Percentiles rank a stretch among this genome's conserved stretches.
phyloP scores from a whole-genome alignment of 2,888 invertebrate genomes.

The Rhagonycha lutea region DNA sequence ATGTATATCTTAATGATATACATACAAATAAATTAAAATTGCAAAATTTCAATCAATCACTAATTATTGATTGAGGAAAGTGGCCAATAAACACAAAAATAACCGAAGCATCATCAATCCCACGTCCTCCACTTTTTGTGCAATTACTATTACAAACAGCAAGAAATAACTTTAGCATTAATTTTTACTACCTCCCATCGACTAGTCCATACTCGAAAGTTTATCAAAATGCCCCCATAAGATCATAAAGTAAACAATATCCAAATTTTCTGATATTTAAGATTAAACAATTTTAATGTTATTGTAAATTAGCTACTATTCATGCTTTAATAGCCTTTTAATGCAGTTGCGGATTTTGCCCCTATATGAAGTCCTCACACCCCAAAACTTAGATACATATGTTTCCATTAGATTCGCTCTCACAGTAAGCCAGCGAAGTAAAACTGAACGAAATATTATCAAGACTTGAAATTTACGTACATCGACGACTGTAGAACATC shows the following conservation, averaged over 20 bases:
- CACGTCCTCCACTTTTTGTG: no score
- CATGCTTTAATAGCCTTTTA: slow-evolving; percentile 50
- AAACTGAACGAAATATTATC: background rate
- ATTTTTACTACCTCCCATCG: no score
- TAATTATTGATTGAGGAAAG: no score
- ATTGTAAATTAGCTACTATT: slow-evolving; percentile 48
- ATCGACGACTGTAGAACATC: slow-evolving; percentile 6
- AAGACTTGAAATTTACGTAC: background rate
- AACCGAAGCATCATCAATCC: no score
- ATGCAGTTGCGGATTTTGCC: slow-evolving; percentile 47
- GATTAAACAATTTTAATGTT: slow-evolving; percentile 6
- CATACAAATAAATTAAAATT: no score
- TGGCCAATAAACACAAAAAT: no score
- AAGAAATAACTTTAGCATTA: no score
- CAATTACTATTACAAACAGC: no score
- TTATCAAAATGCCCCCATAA: background rate
- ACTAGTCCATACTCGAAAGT: background rate
- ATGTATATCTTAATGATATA: no score
- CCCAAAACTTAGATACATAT: slow-evolving; percentile 47
- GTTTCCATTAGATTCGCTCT: slow-evolving; percentile 44
- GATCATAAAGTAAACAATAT: background rate
- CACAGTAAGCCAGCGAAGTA: slow-evolving; percentile 34
- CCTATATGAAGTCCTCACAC: slow-evolving; percentile 38
- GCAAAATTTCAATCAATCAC: no score
- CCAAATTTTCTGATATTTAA: background rate